Evolutionary conservation across 2,888 invertebrate genomes (phyloP).

Genomic region (Aethes cnicana): DNA sequence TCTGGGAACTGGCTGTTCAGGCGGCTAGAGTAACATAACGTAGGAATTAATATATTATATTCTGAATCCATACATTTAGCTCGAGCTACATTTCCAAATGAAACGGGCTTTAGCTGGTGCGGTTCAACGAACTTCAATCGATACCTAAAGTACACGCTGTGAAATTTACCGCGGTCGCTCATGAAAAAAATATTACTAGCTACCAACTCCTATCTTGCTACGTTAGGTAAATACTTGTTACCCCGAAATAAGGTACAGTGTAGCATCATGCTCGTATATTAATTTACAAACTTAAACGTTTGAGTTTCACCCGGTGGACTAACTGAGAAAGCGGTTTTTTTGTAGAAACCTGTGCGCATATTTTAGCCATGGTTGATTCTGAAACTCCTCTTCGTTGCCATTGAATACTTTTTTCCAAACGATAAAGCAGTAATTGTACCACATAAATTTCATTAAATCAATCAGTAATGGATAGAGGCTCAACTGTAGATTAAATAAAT

Average conservation of each 20-base stretch:
- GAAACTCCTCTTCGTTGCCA: slow-evolving; percentile 10
- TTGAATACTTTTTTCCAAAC: slow-evolving; percentile 27
- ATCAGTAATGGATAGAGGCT: slow-evolving; percentile 19
- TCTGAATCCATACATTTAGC: no score
- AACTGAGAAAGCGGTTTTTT: no score
- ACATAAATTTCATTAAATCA: slow-evolving; percentile 33
- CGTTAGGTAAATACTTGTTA: not conserved
- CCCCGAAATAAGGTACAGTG: not conserved
- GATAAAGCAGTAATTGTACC: slow-evolving; percentile 32
- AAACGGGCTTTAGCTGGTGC: not conserved
- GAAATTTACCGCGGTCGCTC: slow-evolving; percentile 15
- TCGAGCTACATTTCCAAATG: not conserved
- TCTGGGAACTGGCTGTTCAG: no score
- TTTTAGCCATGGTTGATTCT: no score
- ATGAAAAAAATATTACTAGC: slow-evolving; percentile 18
- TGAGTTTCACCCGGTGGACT: slow-evolving; percentile 14
- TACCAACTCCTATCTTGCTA: not conserved
- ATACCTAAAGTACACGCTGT: slow-evolving; percentile 22
- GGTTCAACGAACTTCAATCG: slow-evolving; percentile 23
- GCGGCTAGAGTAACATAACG: no score
- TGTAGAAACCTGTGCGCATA: no score
- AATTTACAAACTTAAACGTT: not conserved
- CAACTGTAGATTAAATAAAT: slow-evolving; percentile 3
- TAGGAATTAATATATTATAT: not conserved
- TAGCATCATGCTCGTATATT: not conserved